Conservation (phyloP, 2,888 invertebrate genomes). For the Cryptophagus acutangulus region DNA sequence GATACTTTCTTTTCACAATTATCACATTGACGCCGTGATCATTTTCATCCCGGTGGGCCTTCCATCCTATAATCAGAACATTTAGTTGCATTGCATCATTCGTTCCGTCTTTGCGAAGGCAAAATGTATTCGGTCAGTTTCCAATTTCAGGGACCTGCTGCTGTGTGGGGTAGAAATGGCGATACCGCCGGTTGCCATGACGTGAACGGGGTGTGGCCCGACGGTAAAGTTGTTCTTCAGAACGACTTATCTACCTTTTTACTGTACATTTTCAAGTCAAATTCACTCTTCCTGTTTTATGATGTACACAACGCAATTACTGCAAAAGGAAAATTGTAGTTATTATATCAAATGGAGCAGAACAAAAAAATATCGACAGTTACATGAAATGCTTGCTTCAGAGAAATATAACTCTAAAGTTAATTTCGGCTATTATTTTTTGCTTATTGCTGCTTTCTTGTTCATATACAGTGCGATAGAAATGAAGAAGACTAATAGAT, state of each 20-base stretch:
- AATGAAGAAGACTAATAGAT: no score
- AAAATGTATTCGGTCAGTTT: slow-evolving; percentile 29
- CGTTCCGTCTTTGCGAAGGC: slow-evolving; percentile 23
- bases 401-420: no score
- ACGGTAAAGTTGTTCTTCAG: slow-evolving; percentile 20
- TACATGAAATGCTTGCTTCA: no score
- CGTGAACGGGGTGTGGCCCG: slow-evolving; percentile 25
- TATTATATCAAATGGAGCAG: no score
- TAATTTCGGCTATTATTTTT: no score
- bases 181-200: slow-evolving; percentile 30
- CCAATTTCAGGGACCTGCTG: slow-evolving; percentile 9
- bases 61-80: slow-evolving; percentile 29
- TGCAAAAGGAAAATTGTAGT: slow-evolving; percentile 19
- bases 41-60: no score
- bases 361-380: no score
- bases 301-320: slow-evolving; percentile 12
- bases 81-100: slow-evolving; percentile 23
- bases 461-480: no score
- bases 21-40: slow-evolving; percentile 14
- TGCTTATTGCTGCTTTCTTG: no score
- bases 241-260: slow-evolving; percentile 13
- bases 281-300: slow-evolving; percentile 10
- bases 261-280: slow-evolving; percentile 4
- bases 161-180: slow-evolving; percentile 26
- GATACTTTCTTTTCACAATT: slow-evolving; percentile 24